Percentiles rank a stretch among this genome's conserved stretches.
Conservation (phyloP, 2,888 invertebrate genomes). For the Sphaerophoria rueppellii region DNA sequence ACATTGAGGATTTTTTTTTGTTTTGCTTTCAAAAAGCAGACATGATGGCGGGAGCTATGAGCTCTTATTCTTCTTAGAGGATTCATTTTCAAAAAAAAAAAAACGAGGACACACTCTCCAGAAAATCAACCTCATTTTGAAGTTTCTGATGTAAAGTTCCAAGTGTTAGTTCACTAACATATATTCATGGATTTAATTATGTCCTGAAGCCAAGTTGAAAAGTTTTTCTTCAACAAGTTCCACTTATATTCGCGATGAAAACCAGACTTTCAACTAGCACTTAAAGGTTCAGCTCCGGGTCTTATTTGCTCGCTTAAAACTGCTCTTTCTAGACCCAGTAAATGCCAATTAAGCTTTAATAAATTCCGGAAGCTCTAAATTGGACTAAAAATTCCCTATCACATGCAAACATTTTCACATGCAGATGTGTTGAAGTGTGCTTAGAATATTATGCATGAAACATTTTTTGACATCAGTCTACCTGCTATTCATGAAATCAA, state of each 20-base stretch:
- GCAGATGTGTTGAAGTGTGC: too few relatives aligned
- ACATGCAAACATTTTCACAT: too few relatives aligned
- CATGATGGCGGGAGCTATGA: not conserved
- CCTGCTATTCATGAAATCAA: conserved; percentile 14
- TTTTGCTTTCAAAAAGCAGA: conserved; percentile 40
- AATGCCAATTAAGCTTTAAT: too few relatives aligned
- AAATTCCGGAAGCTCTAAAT: too few relatives aligned
- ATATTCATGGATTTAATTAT: conserved; percentile 61
- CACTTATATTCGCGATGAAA: conserved; percentile 1
- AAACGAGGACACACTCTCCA: conserved; percentile 6
- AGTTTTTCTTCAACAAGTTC: not conserved
- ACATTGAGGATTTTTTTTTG: conserved; percentile 2
- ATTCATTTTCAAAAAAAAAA: not conserved
- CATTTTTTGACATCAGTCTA: conserved; percentile 15
- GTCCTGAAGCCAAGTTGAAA: conserved; percentile 25
- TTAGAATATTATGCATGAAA: not conserved
- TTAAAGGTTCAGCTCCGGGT: too few relatives aligned
- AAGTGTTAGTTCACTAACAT: conserved; percentile 13
- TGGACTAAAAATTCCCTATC: too few relatives aligned
- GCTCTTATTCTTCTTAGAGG: not conserved
- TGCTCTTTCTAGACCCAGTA: too few relatives aligned
- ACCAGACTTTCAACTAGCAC: not conserved
- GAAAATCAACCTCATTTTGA: conserved; percentile 33
- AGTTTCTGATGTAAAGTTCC: conserved; percentile 19
- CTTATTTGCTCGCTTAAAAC: too few relatives aligned